A percentile compares a stretch with the other conserved stretches of the same genome.
phyloP scores from a whole-genome alignment of 2,797 vertebrate genomes.

The Parotocinclus haroldoi region DNA sequence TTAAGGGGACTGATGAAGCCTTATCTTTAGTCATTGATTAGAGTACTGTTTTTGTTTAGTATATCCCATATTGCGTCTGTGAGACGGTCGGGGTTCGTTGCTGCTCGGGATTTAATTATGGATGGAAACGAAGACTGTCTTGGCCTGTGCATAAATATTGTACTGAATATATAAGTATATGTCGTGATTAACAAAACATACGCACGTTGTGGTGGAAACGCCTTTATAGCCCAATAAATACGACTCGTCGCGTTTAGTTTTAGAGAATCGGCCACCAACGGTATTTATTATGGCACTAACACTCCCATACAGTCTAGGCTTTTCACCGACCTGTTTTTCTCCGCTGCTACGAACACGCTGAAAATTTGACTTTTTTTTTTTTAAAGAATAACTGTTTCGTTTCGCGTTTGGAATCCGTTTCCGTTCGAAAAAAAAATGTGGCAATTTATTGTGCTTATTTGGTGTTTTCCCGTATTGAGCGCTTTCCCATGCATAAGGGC shows the following conservation, averaged over 20 bases:
- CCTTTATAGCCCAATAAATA: not conserved
- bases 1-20: not conserved
- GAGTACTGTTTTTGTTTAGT: conserved; percentile 43
- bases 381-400: too few relatives aligned
- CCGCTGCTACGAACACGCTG: not conserved
- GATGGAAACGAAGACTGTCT: conserved; percentile 57
- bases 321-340: too few relatives aligned
- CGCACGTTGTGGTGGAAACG: not conserved
- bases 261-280: not conserved
- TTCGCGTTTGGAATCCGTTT: too few relatives aligned
- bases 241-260: not conserved
- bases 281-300: conserved; percentile 32
- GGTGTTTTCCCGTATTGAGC: conserved; percentile 7
- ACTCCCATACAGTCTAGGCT: not conserved
- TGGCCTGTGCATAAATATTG: conserved; percentile 59
- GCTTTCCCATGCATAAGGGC: not conserved
- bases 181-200: not conserved
- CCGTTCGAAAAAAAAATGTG: not conserved
- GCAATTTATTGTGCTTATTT: not conserved
- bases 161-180: conserved; percentile 1
- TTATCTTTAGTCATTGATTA: conserved; percentile 46
- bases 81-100: not conserved
- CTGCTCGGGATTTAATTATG: not conserved
- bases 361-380: not conserved
- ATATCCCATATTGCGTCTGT: not conserved